A percentile compares a stretch with the other conserved stretches of the same genome.
Evolutionary conservation across 2,888 invertebrate species (phyloP).

Genomic region (Andrena hattorfiana): DNA sequence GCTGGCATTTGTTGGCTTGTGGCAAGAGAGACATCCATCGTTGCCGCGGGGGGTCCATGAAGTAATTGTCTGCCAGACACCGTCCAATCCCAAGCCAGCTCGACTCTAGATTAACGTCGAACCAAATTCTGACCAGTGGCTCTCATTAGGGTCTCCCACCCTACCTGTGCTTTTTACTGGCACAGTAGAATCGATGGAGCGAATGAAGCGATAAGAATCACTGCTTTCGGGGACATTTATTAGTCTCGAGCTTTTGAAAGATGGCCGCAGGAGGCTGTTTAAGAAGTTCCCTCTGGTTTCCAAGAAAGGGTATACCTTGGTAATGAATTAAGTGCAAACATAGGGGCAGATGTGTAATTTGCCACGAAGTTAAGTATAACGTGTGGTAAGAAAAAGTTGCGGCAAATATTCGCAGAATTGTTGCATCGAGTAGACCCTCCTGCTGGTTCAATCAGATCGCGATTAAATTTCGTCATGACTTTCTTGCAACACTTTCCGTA

Average conservation of each 20-base stretch:
- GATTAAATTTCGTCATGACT: slow-evolving; percentile 45
- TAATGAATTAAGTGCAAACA: slow-evolving; percentile 6
- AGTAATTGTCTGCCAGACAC: slow-evolving; percentile 84
- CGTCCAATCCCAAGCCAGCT: slow-evolving; percentile 75
- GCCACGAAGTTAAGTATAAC: neutral
- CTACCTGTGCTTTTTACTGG: neutral
- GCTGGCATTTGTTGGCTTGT: slow-evolving; percentile 74
- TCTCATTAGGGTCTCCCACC: slow-evolving; percentile 69
- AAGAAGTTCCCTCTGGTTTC: neutral
- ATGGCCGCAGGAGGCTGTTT: neutral
- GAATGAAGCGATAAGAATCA: neutral
- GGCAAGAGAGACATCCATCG: slow-evolving; percentile 83
- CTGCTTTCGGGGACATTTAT: too few species aligned
- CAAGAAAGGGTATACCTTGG: neutral
- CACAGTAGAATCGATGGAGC: neutral
- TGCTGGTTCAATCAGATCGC: neutral
- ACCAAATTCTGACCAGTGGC: slow-evolving; percentile 77
- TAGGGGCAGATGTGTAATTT: neutral
- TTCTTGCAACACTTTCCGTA: slow-evolving; percentile 18
- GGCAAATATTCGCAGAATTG: neutral
- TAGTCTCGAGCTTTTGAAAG: too few species aligned
- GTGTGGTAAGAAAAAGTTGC: slow-evolving; percentile 6
- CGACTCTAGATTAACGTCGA: slow-evolving; percentile 76
- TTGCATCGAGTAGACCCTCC: neutral
- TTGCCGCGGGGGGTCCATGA: slow-evolving; percentile 83